Evolutionary conservation across 2,797 vertebrate genomes (phyloP).

Genomic region (Enteromius unitaeniatus): DNA sequence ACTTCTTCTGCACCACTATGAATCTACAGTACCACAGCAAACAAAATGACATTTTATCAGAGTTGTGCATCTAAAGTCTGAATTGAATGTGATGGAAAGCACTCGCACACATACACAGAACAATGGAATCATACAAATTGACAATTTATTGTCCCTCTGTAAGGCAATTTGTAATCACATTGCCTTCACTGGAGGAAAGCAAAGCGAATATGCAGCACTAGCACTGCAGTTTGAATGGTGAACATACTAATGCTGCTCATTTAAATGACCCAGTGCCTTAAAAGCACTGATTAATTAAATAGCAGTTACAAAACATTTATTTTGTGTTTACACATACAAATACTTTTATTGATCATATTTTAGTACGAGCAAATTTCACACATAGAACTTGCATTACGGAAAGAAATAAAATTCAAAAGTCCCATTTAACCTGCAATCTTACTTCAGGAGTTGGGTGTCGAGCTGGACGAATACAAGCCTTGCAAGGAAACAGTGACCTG

Average conservation of each 20-base stretch:
- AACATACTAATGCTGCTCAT: neutral
- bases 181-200: neutral
- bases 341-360: neutral
- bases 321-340: too few relatives aligned
- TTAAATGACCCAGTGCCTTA: neutral
- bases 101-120: neutral
- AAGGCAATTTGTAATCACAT: neutral
- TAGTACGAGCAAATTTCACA: neutral
- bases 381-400: neutral
- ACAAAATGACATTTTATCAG: neutral
- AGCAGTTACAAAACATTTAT: neutral
- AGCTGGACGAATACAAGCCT: conserved; percentile 21
- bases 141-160: neutral
- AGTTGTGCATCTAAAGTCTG: neutral
- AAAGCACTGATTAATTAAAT: neutral
- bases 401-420: conserved; percentile 35
- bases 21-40: neutral
- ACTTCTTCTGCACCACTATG: neutral
- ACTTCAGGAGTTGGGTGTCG: conserved; percentile 25
- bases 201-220: neutral
- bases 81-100: neutral
- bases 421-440: conserved; percentile 40
- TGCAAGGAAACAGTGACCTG: conserved; percentile 8
- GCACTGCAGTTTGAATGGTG: neutral
- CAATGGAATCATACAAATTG: neutral